These are phyloP conservation scores for Rhinoptilus africanus DNA, from an alignment of 2,113 vertebrate species.

Conservation along the genomic window DNA sequence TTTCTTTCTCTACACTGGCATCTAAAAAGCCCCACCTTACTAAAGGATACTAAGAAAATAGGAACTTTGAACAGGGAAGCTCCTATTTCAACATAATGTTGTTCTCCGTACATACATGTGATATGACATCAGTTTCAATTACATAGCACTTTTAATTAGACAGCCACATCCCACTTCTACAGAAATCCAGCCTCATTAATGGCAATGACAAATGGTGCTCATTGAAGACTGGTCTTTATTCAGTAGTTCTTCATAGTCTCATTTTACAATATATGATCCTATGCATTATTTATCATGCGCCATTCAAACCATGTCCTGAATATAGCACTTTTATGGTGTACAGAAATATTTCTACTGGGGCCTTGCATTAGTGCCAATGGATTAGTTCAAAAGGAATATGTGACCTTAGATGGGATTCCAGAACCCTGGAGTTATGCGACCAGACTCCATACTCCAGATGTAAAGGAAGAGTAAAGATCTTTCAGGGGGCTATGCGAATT, in stretches of 20 bases:
- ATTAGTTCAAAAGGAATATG: background rate
- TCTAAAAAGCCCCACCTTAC: background rate
- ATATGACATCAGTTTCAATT: background rate
- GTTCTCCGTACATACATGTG: background rate
- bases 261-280: background rate
- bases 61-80: background rate
- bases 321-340: background rate
- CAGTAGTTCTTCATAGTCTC: background rate
- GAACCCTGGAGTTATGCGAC: background rate
- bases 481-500: background rate
- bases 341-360: background rate
- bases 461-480: background rate
- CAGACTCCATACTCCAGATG: background rate
- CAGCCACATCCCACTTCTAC: background rate
- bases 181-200: background rate
- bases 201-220: background rate
- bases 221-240: background rate
- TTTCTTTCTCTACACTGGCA: background rate
- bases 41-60: background rate
- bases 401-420: background rate
- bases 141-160: background rate
- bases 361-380: background rate
- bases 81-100: background rate
- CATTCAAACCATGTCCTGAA: background rate
- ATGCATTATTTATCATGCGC: conserved; percentile 23